phyloP scores from a whole-genome alignment of 2,113 vertebrate genomes.

The Calonectris borealis region DNA sequence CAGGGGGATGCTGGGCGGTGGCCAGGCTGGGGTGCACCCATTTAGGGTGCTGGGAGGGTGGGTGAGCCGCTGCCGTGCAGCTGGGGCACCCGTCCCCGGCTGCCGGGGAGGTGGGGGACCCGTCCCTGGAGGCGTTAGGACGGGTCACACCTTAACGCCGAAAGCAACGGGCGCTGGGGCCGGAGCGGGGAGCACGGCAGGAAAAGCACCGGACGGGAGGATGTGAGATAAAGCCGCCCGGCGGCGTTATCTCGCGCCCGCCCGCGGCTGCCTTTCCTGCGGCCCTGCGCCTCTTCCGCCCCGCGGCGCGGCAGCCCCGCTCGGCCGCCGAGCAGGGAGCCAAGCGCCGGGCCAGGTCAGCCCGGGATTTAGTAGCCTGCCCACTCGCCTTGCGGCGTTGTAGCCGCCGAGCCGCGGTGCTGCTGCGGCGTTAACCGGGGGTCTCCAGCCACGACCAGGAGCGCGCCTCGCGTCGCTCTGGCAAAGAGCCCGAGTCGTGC shows the following conservation, averaged over 20 bases:
- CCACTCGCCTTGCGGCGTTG: fast-evolving
- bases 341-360: fast-evolving
- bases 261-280: constrained; percentile 50
- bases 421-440: fast-evolving
- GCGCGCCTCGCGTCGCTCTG: fast-evolving
- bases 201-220: constrained; percentile 47
- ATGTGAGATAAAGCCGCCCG: constrained; percentile 58
- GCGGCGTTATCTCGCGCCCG: constrained; percentile 18
- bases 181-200: constrained; percentile 7
- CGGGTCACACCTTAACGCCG: neutral
- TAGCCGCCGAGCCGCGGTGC: fast-evolving
- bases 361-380: neutral
- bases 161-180: neutral
- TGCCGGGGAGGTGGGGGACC: neutral
- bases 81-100: neutral
- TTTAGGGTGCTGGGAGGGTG: neutral
- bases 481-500: fast-evolving
- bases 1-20: neutral
- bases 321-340: neutral
- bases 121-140: neutral
- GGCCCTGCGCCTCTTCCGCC: constrained; percentile 30
- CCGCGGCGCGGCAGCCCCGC: neutral
- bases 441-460: neutral
- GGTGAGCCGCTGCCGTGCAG: neutral
- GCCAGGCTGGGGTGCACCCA: neutral